Base-by-base conservation (phyloP, 2,113 vertebrate genomes). In the Phodopus roborovskii region DNA sequence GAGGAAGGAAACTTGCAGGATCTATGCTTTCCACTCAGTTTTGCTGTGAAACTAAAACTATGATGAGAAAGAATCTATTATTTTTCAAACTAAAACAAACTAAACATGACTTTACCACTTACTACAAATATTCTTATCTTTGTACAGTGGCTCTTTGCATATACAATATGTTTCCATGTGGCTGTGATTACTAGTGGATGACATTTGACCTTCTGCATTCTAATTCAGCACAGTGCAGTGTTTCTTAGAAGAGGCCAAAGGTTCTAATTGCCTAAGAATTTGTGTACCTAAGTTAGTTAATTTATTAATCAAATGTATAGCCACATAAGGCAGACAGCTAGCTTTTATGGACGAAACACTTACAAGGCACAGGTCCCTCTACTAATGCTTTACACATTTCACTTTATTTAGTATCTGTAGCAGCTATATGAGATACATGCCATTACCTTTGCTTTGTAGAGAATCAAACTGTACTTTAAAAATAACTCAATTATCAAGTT, bases 381-480 rank as follows among this genome's bases (percentile, higher is more conserved):
- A 78, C 60, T 78, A 93, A 56, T 39, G 42, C 56, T 90, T 94
- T 45, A 74, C 30, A 79, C 28, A 66, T 75, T 91, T 94, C 39
- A 75, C 73, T 95, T 79, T 74, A 86, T 64, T 90, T 96, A 82
- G 77, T 83, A 66, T 74, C 79, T 75, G 50, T 83, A 96, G 82
- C 48, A 84, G 70, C 19, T 30, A 56, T 73, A 53, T 84, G 70
- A 96, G 50, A 45, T 58, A 73, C 50, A 64, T 94, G 83, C 68
- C 30, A 89, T 91, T 87, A 90, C 89, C 68, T 87, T 33, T 73
- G 90, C 66, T 94, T 94, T 79, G 86, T 75, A 86, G 79, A 33
- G 92, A 94, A 95, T 68, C 70, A 90, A 92, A 92, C 79, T 81
- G 10, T 93, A 95, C 94, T 95, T 97, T 93, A 15, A 93, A 97